Conservation (phyloP, 2,888 invertebrate species). For the Agrochola lychnidis region DNA sequence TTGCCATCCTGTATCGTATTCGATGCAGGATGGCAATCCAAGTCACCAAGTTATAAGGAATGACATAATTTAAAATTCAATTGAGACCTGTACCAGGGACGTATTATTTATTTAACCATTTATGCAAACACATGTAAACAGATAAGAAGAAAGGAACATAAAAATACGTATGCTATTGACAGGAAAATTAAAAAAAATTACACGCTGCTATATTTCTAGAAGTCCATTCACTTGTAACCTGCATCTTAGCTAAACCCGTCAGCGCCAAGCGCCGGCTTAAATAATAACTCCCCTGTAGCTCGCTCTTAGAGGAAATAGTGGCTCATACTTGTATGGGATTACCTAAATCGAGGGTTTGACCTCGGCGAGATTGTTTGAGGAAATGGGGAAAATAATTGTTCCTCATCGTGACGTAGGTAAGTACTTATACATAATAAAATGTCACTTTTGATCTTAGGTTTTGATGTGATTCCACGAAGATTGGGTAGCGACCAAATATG, state of each 20-base stretch:
- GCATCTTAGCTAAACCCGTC: constrained; percentile 72
- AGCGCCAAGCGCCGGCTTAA: constrained; percentile 82
- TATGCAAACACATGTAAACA: too few relatives aligned
- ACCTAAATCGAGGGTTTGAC: constrained; percentile 58
- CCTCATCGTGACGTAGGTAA: background rate
- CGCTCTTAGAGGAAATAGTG: constrained; percentile 69
- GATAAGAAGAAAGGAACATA: too few relatives aligned
- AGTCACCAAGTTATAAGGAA: too few relatives aligned
- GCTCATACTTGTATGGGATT: constrained; percentile 60
- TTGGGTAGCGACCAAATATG: background rate
- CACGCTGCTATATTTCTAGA: background rate
- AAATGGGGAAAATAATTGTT: constrained; percentile 12
- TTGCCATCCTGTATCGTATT: background rate
- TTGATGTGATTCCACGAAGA: background rate
- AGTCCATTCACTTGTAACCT: constrained; percentile 52
- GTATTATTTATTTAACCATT: too few relatives aligned
- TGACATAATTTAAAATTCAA: background rate
- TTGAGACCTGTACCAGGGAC: too few relatives aligned
- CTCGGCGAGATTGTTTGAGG: constrained; percentile 29
- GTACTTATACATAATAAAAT: background rate
- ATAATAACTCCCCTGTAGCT: constrained; percentile 81
- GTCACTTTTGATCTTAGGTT: background rate
- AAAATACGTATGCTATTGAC: too few relatives aligned
- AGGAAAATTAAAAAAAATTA: background rate
- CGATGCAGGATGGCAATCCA: too few relatives aligned